phyloP scores from a whole-genome alignment of 2,113 vertebrate species.

The Corythaeola cristata region DNA sequence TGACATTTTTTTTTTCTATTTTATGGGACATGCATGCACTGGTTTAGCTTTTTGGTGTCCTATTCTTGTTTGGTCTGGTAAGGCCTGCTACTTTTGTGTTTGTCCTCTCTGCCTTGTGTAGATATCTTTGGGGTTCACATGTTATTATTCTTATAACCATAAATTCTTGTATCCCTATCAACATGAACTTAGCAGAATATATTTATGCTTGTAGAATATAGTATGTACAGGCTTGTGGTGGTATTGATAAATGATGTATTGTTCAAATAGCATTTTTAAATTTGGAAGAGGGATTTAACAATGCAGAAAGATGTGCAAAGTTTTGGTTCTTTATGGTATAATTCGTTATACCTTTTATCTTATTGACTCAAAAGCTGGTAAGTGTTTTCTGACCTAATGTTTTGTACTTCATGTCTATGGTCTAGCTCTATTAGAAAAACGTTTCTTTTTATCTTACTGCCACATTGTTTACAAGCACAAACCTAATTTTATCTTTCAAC shows the following conservation, averaged over 20 bases:
- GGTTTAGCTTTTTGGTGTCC: conserved; percentile 58
- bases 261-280: conserved; percentile 71
- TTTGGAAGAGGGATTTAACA: conserved; percentile 71
- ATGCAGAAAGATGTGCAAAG: conserved; percentile 42
- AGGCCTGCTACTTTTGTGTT: conserved; percentile 20
- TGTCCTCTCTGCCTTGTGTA: not conserved
- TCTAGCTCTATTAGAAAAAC: conserved; percentile 76
- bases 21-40: conserved; percentile 44
- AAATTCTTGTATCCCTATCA: conserved; percentile 24
- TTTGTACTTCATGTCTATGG: conserved; percentile 67
- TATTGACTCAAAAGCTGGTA: conserved; percentile 73
- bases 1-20: conserved; percentile 76
- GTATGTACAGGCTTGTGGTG: not conserved
- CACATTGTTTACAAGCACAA: conserved; percentile 77
- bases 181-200: not conserved
- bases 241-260: conserved; percentile 61
- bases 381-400: conserved; percentile 72
- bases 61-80: conserved; percentile 65
- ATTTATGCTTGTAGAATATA: not conserved
- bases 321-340: conserved; percentile 72
- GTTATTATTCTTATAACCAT: conserved; percentile 7
- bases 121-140: conserved; percentile 36
- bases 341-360: conserved; percentile 77
- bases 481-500: conserved; percentile 81
- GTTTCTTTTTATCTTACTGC: conserved; percentile 77